Conservation (phyloP, 2,888 invertebrate genomes). For the Branchipolynoe longqiensis region DNA sequence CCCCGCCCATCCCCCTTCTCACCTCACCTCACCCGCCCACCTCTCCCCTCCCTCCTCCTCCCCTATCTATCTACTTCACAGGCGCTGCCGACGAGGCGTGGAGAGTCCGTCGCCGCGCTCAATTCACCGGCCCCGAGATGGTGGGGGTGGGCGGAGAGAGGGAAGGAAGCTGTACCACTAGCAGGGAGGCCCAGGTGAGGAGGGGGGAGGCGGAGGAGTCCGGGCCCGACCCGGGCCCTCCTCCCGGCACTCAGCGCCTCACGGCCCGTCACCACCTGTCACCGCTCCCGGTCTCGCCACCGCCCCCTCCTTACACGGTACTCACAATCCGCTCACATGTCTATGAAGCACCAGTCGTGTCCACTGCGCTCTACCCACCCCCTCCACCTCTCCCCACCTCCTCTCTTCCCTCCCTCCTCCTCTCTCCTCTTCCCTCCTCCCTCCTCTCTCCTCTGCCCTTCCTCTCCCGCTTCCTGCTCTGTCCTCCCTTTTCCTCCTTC, state of each 20-base stretch:
- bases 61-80: not conserved
- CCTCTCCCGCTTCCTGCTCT: no score
- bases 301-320: not conserved
- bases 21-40: not conserved
- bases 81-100: not conserved
- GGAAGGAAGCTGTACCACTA: not conserved
- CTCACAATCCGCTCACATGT: no score
- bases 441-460: no score
- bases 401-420: no score
- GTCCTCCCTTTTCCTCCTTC: no score
- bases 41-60: not conserved
- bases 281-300: slow-evolving; percentile 2
- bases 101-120: slow-evolving; percentile 1
- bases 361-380: no score
- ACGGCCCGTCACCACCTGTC: slow-evolving; percentile 28
- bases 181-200: not conserved
- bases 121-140: not conserved
- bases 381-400: no score
- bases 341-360: no score
- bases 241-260: slow-evolving; percentile 7
- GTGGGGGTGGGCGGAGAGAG: not conserved
- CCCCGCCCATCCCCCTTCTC: not conserved
- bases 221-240: slow-evolving; percentile 11
- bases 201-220: slow-evolving; percentile 6
- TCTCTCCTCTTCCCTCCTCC: no score